Percentiles rank a stretch among this genome's conserved stretches.
Evolutionary conservation across 2,113 vertebrate genomes (phyloP).

Genomic region (Mormoops blainvillei): DNA sequence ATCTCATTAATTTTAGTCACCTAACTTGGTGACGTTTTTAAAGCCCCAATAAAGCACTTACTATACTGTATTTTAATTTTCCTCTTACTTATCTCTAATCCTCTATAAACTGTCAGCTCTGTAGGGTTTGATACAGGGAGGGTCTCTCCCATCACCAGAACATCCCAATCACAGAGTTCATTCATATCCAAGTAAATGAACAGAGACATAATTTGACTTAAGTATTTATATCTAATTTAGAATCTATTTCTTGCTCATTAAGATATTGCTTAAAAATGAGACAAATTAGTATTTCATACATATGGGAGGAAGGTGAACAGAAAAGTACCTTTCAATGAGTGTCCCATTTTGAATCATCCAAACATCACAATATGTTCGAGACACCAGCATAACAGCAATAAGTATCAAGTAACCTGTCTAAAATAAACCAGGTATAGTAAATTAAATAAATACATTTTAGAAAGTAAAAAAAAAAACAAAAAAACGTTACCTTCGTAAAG

Average conservation of each 20-base stretch:
- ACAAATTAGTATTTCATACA: constrained; percentile 26
- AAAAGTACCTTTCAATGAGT: constrained; percentile 95
- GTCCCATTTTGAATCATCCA: constrained; percentile 99
- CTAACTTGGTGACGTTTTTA: not conserved
- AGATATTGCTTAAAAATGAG: not conserved
- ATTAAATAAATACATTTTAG: constrained; percentile 47
- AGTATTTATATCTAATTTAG: not conserved
- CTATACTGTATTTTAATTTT: not conserved
- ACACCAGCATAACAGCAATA: constrained; percentile 93
- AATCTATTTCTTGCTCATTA: not conserved
- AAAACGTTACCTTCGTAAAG: not conserved
- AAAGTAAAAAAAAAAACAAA: constrained; percentile 43
- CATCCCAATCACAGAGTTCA: not conserved
- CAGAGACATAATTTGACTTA: not conserved
- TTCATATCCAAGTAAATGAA: not conserved
- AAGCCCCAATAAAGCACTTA: not conserved
- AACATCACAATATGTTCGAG: constrained; percentile 96
- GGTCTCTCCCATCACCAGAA: not conserved
- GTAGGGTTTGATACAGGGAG: not conserved
- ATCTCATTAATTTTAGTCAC: constrained; percentile 22
- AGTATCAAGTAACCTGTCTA: constrained; percentile 94
- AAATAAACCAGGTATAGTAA: constrained; percentile 58
- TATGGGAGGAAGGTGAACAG: not conserved
- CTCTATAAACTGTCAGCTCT: not conserved
- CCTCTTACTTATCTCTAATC: not conserved